A percentile compares a stretch with the other conserved stretches of the same genome.
These are phyloP conservation scores for Phataginus tricuspis DNA, from an alignment of 2,797 vertebrate species.

Conservation along the genomic window DNA sequence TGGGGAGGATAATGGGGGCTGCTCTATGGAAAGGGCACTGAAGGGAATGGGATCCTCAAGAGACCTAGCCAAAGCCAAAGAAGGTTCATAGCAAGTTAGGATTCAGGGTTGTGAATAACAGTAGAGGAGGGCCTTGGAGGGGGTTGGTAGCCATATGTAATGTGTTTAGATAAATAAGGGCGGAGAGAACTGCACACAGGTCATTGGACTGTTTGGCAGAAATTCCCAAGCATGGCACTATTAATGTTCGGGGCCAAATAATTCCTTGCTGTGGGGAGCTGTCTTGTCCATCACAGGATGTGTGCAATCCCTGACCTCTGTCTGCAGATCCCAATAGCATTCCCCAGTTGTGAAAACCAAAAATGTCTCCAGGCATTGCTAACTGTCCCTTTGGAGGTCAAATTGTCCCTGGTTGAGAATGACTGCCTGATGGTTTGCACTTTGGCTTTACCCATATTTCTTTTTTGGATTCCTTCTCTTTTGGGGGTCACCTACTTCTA, in stretches of 20 bases:
- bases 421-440: not conserved
- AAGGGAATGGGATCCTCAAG: not conserved
- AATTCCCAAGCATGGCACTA: not conserved
- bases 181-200: not conserved
- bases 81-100: not conserved
- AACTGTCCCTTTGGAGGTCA: not conserved
- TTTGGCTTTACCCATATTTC: not conserved
- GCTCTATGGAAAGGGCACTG: not conserved
- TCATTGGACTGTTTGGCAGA: not conserved
- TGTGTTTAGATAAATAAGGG: not conserved
- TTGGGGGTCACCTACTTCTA: not conserved
- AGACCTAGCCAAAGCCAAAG: not conserved
- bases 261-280: not conserved
- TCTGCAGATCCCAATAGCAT: not conserved
- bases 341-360: not conserved
- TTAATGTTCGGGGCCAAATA: too few species aligned
- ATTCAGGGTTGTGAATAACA: not conserved
- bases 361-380: not conserved
- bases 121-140: not conserved
- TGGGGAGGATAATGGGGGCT: not conserved
- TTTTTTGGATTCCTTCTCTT: not conserved
- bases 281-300: not conserved
- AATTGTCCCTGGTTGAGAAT: not conserved
- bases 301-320: not conserved
- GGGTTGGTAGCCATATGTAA: not conserved